Evolutionary conservation across 2,113 vertebrate genomes (phyloP).

Genomic region (Carettochelys insculpta): DNA sequence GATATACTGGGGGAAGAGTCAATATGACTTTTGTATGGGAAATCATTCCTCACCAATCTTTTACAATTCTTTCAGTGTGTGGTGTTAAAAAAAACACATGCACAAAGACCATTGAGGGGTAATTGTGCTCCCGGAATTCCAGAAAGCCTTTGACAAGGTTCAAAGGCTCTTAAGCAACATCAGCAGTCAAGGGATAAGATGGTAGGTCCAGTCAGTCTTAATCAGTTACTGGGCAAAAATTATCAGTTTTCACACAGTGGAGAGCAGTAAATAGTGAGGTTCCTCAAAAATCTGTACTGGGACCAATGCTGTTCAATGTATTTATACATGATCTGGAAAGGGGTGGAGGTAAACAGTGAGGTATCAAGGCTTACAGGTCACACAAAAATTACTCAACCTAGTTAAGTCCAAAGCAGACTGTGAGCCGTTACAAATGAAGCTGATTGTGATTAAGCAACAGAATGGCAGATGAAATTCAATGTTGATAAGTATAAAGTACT

Average conservation of each 20-base stretch:
- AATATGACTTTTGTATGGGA: background rate
- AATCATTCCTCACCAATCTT: background rate
- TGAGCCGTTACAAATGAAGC: background rate
- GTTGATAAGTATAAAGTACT: background rate
- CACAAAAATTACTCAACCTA: background rate
- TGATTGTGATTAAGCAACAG: background rate
- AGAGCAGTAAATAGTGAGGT: background rate
- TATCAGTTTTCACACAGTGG: background rate
- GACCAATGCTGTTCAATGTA: background rate
- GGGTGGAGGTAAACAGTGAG: background rate
- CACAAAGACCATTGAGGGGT: too few species aligned
- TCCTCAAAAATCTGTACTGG: background rate
- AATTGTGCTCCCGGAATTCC: background rate
- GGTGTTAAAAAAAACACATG: too few species aligned
- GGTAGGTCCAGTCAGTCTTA: background rate
- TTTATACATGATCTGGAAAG: background rate
- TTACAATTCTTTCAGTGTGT: background rate
- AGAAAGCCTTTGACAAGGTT: background rate
- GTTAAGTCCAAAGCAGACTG: background rate
- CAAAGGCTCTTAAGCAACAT: background rate
- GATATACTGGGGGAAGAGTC: background rate
- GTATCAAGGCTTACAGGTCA: background rate
- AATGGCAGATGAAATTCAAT: background rate
- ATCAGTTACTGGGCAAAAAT: background rate
- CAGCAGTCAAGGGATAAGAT: background rate